Evolutionary conservation across 2,113 vertebrate species (phyloP), one percentile per base, ranked within the genome.

Genomic region (Scopus umbretta): DNA sequence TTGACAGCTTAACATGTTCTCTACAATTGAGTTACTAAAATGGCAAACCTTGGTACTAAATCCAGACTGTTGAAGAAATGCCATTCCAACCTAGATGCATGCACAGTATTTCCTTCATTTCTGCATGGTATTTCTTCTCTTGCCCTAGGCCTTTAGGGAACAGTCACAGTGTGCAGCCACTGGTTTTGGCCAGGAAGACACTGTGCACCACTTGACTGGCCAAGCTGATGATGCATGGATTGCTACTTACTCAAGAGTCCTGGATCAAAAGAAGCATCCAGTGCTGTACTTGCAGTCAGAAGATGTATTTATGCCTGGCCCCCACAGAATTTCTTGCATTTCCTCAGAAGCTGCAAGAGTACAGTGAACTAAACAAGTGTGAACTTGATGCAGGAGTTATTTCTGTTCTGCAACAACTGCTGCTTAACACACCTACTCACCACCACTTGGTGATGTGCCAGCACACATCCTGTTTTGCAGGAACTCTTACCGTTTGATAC

Each of bases 371-470:
- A 76, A 82, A 65, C 9, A 83, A 62, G 45, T 3, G 2, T 38
- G n/a, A 94, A 75, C 30, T 34, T 72, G 36, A 62, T 61, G 30
- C 30, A 70, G 58, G 86, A 90, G 53, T 67, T 89, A 67, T 49
- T 92, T 94, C n/a, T 63, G 34, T 67, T 63, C 49, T 87, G 47
- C 50, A 84, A 30, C 50, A 76, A 63, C 63, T 84, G 50, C 40
- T 87, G 42, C 63, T 84, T 62, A 80, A 58, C 16, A 62, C 63
- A 73, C 17, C 36, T 53, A 7, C 29, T 72, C 45, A 32, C 25
- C 53, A 50, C 29, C 61, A 10, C 36, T 50, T 5, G 1, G 36
- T 56, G 53, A 49, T 2, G 0, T 25, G n/a, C 59, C 67, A n/a
- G 47, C 29, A 78, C 5, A 40, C 3, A 16, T 55, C 65, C 47